Conservation (phyloP, 1,140 invertebrate species). For the Leptopilina clavipes region DNA sequence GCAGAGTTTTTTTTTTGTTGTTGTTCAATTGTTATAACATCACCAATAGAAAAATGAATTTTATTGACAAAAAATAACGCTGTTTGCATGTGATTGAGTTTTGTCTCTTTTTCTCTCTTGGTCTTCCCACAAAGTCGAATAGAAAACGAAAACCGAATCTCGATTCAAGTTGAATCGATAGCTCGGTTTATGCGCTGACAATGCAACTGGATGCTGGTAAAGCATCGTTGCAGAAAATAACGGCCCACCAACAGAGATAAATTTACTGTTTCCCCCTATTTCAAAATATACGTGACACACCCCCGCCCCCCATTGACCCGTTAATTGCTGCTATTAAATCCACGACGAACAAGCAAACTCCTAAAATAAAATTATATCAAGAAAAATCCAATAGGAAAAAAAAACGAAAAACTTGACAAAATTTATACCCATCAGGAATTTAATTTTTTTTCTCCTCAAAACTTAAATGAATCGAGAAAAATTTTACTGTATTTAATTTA, state of each 20-base stretch:
- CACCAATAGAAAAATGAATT: neutral
- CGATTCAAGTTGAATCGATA: constrained; percentile 25
- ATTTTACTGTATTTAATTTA: too few species aligned
- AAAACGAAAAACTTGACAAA: neutral
- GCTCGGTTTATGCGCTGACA: constrained; percentile 32
- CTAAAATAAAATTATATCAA: neutral
- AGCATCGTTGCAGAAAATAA: constrained; percentile 30
- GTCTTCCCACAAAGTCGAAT: neutral
- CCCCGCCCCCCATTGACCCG: neutral
- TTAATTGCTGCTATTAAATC: constrained; percentile 31
- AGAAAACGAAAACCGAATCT: constrained; percentile 5
- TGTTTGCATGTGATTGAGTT: neutral
- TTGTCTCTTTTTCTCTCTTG: neutral
- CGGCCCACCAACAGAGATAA: neutral
- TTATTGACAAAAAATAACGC: neutral
- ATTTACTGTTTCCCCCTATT: constrained; percentile 20
- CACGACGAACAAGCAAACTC: neutral
- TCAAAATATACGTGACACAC: neutral
- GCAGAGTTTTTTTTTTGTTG: neutral
- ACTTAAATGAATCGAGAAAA: too few species aligned
- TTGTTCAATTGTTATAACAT: neutral
- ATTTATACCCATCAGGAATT: too few species aligned
- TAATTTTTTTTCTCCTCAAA: too few species aligned
- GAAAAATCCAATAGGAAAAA: neutral
- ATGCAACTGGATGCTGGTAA: constrained; percentile 22